Evolutionary conservation across 1,140 invertebrate species (phyloP).

Genomic region (Parasteatoda tepidariorum): DNA sequence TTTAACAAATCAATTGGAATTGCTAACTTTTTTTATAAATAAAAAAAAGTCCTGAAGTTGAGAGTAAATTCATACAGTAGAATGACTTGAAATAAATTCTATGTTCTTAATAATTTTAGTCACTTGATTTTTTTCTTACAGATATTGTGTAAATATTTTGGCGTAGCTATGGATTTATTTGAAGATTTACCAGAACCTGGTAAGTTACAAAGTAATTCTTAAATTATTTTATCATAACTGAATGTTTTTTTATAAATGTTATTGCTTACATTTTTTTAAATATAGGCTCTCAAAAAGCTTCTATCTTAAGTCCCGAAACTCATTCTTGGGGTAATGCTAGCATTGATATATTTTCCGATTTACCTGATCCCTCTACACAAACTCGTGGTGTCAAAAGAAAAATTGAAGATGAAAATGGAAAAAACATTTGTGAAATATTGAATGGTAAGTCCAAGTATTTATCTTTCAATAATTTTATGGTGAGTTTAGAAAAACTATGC

Average conservation of each 20-base stretch:
- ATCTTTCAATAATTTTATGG: background rate
- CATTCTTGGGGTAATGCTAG: constrained; percentile 9
- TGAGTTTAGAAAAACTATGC: background rate
- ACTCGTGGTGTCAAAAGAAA: constrained; percentile 18
- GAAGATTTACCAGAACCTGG: constrained; percentile 62
- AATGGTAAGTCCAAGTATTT: background rate
- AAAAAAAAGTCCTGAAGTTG: too few relatives aligned
- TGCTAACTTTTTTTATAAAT: too few relatives aligned
- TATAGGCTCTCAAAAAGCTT: background rate
- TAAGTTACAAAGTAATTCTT: background rate
- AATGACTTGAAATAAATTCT: too few relatives aligned
- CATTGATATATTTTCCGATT: constrained; percentile 28
- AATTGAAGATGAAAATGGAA: constrained; percentile 13
- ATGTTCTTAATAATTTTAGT: too few relatives aligned
- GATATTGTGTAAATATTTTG: too few relatives aligned
- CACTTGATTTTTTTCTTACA: too few relatives aligned
- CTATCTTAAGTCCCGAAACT: background rate
- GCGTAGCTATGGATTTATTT: constrained; percentile 63
- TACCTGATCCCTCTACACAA: constrained; percentile 6
- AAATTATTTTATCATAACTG: background rate
- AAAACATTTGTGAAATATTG: background rate
- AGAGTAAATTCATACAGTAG: too few relatives aligned
- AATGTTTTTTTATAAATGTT: background rate
- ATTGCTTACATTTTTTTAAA: background rate
- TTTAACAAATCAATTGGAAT: too few relatives aligned